These are phyloP conservation scores for Pangasius sanitwongsei DNA, from an alignment of 2,797 vertebrate species.

Conservation along the genomic window DNA sequence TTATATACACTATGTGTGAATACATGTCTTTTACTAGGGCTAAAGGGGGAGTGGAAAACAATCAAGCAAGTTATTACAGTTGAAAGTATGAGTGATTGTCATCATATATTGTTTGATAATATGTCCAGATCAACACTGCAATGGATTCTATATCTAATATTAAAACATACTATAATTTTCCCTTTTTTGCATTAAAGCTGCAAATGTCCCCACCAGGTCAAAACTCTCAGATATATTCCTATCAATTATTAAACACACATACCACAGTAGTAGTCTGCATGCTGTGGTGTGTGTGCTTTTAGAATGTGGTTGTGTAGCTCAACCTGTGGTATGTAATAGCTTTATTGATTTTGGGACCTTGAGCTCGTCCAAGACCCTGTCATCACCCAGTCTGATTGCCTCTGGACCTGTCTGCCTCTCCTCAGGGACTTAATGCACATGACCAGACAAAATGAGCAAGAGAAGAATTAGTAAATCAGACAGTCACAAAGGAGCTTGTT, in stretches of 20 bases:
- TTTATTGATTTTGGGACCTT: constrained; percentile 45
- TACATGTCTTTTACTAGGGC: not conserved
- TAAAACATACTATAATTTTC: not conserved
- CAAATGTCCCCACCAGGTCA: not conserved
- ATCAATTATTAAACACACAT: not conserved
- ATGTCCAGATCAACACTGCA: not conserved
- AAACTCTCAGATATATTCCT: not conserved
- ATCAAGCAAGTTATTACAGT: not conserved
- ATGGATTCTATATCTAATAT: not conserved
- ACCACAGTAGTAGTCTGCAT: not conserved
- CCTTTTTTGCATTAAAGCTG: not conserved
- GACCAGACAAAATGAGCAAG: not conserved
- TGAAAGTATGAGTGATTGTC: not conserved
- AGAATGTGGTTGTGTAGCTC: constrained; percentile 7
- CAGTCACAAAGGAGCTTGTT: not conserved
- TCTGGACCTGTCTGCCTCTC: constrained; percentile 28
- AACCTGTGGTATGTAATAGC: constrained; percentile 41
- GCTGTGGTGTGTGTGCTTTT: constrained; percentile 18
- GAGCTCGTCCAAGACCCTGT: constrained; percentile 20
- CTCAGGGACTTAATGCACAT: constrained; percentile 26
- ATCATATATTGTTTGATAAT: not conserved
- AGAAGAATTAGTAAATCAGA: constrained; percentile 3
- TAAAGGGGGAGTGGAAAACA: not conserved
- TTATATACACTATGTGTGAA: not conserved
- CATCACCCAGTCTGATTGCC: constrained; percentile 49